phyloP scores from a whole-genome alignment of 2,797 vertebrate species.

The Mormyrops attenuatus region DNA sequence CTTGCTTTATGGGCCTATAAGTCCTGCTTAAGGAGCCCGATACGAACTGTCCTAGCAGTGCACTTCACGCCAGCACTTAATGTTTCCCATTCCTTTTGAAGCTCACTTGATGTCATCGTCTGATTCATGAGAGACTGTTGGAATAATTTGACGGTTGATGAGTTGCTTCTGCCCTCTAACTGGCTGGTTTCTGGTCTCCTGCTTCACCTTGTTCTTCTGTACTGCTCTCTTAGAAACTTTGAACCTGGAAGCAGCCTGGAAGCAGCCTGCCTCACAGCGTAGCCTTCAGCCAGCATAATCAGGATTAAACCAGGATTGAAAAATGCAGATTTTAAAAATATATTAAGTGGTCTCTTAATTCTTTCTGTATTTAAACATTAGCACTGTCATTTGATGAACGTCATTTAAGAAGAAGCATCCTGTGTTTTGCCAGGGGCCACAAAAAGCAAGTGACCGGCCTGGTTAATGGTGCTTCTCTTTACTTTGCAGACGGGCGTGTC shows the following conservation, averaged over 20 bases:
- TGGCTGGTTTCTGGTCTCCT: neutral
- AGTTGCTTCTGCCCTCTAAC: too few relatives aligned
- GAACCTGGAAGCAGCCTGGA: neutral
- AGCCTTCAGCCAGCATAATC: neutral
- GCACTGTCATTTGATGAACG: neutral
- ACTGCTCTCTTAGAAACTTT: neutral
- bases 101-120: too few relatives aligned
- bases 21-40: too few relatives aligned
- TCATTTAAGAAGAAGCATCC: neutral
- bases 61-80: too few relatives aligned
- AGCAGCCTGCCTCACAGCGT: neutral
- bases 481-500: neutral
- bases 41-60: too few relatives aligned
- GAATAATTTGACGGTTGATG: too few relatives aligned
- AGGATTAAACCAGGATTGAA: neutral
- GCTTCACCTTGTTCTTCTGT: neutral
- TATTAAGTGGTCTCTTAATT: neutral
- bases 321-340: neutral
- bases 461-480: neutral
- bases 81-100: too few relatives aligned
- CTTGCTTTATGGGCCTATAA: too few relatives aligned
- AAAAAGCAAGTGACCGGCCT: neutral
- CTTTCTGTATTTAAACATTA: neutral
- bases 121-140: too few relatives aligned
- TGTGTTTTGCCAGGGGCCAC: neutral